Conservation (phyloP, 2,888 invertebrate species). For the Cepaea hortensis region DNA sequence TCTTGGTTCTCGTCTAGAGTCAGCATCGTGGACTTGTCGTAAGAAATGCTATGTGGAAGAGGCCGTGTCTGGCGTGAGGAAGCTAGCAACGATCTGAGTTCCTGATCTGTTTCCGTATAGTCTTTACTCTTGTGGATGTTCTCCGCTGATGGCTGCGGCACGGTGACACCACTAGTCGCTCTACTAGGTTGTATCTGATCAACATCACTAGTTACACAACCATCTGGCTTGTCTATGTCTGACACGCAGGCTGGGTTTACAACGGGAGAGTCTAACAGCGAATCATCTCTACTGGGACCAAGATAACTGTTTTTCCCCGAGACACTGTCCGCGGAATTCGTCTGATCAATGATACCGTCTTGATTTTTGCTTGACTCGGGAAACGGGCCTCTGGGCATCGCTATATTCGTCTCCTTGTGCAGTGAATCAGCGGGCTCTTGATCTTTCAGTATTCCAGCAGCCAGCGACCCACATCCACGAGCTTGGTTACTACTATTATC, state of each 20-base stretch:
- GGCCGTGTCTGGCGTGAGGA: background rate
- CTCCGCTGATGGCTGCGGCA: background rate
- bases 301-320: background rate
- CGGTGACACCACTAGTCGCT: background rate
- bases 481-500: background rate
- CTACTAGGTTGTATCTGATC: background rate
- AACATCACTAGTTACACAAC: background rate
- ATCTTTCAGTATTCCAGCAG: background rate
- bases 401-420: background rate
- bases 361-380: background rate
- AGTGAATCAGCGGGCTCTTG: background rate
- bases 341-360: background rate
- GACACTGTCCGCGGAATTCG: background rate
- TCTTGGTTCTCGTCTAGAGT: constrained; percentile 10
- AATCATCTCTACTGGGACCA: background rate
- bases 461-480: background rate
- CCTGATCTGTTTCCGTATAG: background rate
- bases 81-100: background rate
- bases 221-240: background rate
- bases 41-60: background rate
- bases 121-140: background rate
- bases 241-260: background rate
- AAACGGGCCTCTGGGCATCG: background rate
- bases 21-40: background rate
- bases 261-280: background rate